A percentile compares a stretch with the other conserved stretches of the same genome.
phyloP scores from a whole-genome alignment of 1,140 invertebrate genomes.

The Ganaspis sp. region DNA sequence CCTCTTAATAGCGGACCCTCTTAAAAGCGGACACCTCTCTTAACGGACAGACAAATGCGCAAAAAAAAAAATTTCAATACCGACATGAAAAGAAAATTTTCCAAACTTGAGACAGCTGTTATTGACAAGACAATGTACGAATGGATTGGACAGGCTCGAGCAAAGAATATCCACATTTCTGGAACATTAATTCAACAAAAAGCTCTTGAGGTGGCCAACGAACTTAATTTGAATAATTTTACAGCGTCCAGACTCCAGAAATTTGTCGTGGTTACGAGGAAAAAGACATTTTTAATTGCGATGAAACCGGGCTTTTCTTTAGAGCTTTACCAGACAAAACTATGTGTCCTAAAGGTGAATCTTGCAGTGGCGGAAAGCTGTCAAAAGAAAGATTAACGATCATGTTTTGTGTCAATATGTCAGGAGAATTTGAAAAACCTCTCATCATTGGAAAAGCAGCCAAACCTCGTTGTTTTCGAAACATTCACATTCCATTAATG shows the following conservation, averaged over 20 bases:
- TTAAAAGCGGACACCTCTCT: too few species aligned
- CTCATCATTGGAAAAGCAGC: neutral
- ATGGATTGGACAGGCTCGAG: neutral
- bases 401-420: neutral
- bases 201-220: neutral
- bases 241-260: neutral
- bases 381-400: neutral
- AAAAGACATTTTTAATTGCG: neutral
- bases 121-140: too few species aligned
- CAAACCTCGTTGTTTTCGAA: neutral
- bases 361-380: neutral
- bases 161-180: neutral
- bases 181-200: neutral
- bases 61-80: too few species aligned
- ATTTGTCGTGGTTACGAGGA: neutral
- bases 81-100: too few species aligned
- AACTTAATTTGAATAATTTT: neutral
- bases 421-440: neutral
- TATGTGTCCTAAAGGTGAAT: neutral
- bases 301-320: neutral
- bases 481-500: neutral
- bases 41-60: too few species aligned
- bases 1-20: too few species aligned
- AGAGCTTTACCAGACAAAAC: neutral
- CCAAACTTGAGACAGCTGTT: too few species aligned